Base-by-base conservation (phyloP, 37 sponge, comb jelly and placozoan species). In the Cladorhizidae sp. region DNA sequence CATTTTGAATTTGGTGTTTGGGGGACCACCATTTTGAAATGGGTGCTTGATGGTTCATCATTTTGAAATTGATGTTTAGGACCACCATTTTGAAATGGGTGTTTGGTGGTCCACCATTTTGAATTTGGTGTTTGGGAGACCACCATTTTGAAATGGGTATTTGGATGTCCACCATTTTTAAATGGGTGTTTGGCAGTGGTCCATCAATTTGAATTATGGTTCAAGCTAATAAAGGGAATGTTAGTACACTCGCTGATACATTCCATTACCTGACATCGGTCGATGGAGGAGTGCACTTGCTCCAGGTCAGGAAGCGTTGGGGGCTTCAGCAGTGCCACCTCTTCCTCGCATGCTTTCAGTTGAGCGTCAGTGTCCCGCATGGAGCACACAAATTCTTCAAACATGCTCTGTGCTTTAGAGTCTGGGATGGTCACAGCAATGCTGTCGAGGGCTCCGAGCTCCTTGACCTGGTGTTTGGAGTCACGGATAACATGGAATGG, bases 181-280 rank as follows among this genome's bases (percentile, higher is more conserved):
- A n/a, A n/a, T n/a, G n/a, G n/a, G n/a, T n/a, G n/a, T n/a, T n/a
- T n/a, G n/a, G n/a, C n/a, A n/a, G n/a, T n/a, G n/a, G n/a, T n/a
- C n/a, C n/a, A n/a, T n/a, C n/a, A n/a, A n/a, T n/a, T n/a, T n/a
- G n/a, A n/a, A n/a, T n/a, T n/a, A n/a, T n/a, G n/a, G n/a, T n/a
- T n/a, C n/a, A n/a, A n/a, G n/a, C n/a, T n/a, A n/a, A n/a, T n/a
- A n/a, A n/a, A n/a, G n/a, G n/a, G n/a, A n/a, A n/a, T n/a, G n/a
- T n/a, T n/a, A n/a, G n/a, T n/a, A n/a, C n/a, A n/a, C n/a, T n/a
- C n/a, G n/a, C n/a, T n/a, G n/a, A n/a, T 63, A 1, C 67, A 26
- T 17, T 36, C 2, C 37, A 37, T 3, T 75, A 83, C 83, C 83
- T 83, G 51, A 32, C 83, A 83, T 21, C 74, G 83, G 28, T 83